Evolutionary conservation across 2,797 vertebrate genomes (phyloP), one percentile per base, ranked within the genome.

Genomic region (Miichthys miiuy): DNA sequence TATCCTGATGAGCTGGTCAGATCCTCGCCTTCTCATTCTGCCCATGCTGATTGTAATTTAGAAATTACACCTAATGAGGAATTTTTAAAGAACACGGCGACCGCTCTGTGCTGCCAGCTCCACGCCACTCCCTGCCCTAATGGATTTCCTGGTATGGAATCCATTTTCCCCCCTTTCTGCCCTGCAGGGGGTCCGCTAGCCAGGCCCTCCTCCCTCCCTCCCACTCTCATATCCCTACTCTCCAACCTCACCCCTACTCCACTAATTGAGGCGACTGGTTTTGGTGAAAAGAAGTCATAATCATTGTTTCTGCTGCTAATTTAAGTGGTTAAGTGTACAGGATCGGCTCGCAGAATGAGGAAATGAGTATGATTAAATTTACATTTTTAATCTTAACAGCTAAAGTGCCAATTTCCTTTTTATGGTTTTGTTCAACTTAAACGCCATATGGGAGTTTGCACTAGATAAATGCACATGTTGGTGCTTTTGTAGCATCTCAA

Each of bases 141-240:
- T 95, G 94, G 94, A 94, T 95, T 95, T 95, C 93, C 94, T 95
- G 92, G 95, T 94, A 94, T 94, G 93, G 93, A 94, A 94, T 95
- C 94, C 93, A 94, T 94, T 94, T 91, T 85, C 81, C 90, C 87
- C 89, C 88, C 87, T 88, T 88, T 91, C 80, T 88, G 79, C 94
- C 82, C 93, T 91, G 94, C 89, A 90, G 93, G 95, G 86, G 93
- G 92, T 93, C 93, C 76, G 80, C 86, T 89, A 86, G 87, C 92
- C 83, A 79, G 83, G 80, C 79, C 83, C 82, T 82, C 79, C 70
- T 64, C 72, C 74, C 67, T 73, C 61, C 54, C 72, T 68, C 80
- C 48, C 72, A 63, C 75, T 34, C 69, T 16, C 57, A n/a, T 27
- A 38, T 62, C 77, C 47, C 55, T 30, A 7, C 70, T 54, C 76